Base-by-base conservation (phyloP, 2,113 vertebrate genomes). In the Solea solea region DNA sequence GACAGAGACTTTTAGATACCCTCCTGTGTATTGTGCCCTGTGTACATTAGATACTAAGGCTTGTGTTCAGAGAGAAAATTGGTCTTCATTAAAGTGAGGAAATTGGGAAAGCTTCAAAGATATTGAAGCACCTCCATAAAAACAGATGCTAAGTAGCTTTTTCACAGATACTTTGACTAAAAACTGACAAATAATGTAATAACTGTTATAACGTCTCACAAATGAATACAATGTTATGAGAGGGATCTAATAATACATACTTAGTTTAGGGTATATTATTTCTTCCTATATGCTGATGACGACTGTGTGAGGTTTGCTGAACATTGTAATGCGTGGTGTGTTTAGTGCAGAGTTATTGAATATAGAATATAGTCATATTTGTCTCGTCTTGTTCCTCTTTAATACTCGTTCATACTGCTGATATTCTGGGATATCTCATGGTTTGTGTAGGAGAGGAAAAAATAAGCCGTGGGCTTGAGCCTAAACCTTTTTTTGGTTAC, bases 1-100 rank as follows among this genome's bases (percentile, higher is more conserved):
- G 4, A 21, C 66, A 52, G 3, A 49, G 28, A 7, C 2, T 44
- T 52, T 55, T 72, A 59, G 64, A 64, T 25, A 51, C 9, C 53
- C 51, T 45, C 45, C 28, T 51, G 40, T 50, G 41, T 61, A 52
- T 21, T 11, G 44, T 40, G 12, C 16, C 40, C 3, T 46, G 11
- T 58, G 25, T 28, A 49, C 3, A 58, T 53, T 13, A 60, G 11
- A 4, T 6, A 49, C 16, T 49, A 59, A 63, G n/a, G n/a, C 21
- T 16, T 21, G 55, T 60, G 14, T 46, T 41, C 13, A 52, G 9
- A 15, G 44, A 60, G 16, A 15, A 16, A n/a, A 58, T 12, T 1
- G 1, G 13, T 11, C 21, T 9, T 61, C 15, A n/a, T 62, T 44
- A 59, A 7, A 44, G 42, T 25, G 8, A 44, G 27, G 39, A 14